Percentiles rank a stretch among this genome's conserved stretches.
Evolutionary conservation across 2,888 invertebrate genomes (phyloP).

Genomic region (Synanthedon vespiformis): DNA sequence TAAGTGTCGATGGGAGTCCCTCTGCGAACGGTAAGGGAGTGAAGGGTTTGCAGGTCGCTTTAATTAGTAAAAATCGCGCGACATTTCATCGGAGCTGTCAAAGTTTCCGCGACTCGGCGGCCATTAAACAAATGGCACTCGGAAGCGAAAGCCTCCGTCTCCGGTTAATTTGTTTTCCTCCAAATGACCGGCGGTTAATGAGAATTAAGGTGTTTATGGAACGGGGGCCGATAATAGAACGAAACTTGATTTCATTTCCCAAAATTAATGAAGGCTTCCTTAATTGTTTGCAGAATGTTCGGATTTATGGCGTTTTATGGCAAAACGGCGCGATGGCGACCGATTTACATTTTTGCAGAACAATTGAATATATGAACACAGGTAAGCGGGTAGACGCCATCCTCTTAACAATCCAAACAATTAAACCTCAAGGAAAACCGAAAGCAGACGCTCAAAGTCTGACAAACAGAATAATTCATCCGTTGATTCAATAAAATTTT

Average conservation of each 20-base stretch:
- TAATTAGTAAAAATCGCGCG: conserved; percentile 65
- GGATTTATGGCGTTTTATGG: conserved; percentile 23
- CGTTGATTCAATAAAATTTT: conserved; percentile 41
- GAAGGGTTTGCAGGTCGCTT: conserved; percentile 24
- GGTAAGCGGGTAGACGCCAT: background rate
- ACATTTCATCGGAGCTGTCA: conserved; percentile 64
- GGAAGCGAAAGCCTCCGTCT: conserved; percentile 34
- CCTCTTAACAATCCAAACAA: conserved; percentile 18
- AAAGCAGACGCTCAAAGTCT: conserved; percentile 38
- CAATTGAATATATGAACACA: background rate
- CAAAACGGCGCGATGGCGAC: background rate
- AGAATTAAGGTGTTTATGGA: conserved; percentile 63
- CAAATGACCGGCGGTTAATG: conserved; percentile 54
- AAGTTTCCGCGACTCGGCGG: conserved; percentile 39
- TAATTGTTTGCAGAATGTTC: conserved; percentile 30
- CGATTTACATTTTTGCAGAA: background rate
- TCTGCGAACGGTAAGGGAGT: conserved; percentile 13
- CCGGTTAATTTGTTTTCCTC: conserved; percentile 58
- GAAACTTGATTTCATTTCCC: conserved; percentile 47
- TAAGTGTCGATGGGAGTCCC: no score
- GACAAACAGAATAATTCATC: conserved; percentile 64
- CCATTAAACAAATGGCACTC: conserved; percentile 47
- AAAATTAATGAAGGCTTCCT: conserved; percentile 36
- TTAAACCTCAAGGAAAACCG: conserved; percentile 16
- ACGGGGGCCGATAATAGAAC: conserved; percentile 38